Evolutionary conservation across 2,113 vertebrate genomes (phyloP).

Genomic region (Pitta sordida): DNA sequence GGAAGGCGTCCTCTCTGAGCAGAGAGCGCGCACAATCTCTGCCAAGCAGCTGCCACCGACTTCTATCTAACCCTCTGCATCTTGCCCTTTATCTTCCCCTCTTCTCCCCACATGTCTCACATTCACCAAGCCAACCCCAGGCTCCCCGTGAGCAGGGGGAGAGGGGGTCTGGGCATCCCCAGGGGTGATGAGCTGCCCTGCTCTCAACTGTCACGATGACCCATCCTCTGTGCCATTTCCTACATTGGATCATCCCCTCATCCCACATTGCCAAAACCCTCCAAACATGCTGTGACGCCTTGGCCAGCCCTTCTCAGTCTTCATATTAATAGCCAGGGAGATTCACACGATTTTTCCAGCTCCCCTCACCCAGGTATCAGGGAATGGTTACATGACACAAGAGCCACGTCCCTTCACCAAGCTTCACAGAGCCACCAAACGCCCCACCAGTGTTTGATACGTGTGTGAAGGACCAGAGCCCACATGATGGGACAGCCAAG

Average conservation of each 20-base stretch:
- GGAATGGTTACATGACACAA: rapidly evolving
- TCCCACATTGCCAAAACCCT: neutral
- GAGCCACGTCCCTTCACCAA: rapidly evolving
- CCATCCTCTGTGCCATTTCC: neutral
- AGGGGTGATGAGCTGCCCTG: neutral
- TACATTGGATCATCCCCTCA: neutral
- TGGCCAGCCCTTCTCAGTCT: neutral
- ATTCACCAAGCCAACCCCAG: neutral
- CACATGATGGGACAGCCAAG: neutral
- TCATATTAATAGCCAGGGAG: neutral
- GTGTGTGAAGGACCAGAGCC: rapidly evolving
- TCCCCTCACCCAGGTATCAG: neutral
- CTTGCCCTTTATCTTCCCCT: slow-evolving; percentile 35
- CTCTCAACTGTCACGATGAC: rapidly evolving
- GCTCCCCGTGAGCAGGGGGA: neutral
- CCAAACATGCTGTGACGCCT: neutral
- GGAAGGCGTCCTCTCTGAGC: slow-evolving; percentile 86
- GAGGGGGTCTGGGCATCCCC: neutral
- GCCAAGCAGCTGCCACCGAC: slow-evolving; percentile 88
- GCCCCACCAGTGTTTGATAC: neutral
- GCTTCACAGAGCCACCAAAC: neutral
- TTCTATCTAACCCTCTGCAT: slow-evolving; percentile 56
- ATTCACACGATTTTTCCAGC: neutral
- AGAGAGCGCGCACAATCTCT: slow-evolving; percentile 86
- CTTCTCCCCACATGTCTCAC: neutral